Percentiles rank a stretch among this genome's conserved stretches.
Evolutionary conservation across 2,797 vertebrate species (phyloP).

Genomic region (Pangasius sanitwongsei): DNA sequence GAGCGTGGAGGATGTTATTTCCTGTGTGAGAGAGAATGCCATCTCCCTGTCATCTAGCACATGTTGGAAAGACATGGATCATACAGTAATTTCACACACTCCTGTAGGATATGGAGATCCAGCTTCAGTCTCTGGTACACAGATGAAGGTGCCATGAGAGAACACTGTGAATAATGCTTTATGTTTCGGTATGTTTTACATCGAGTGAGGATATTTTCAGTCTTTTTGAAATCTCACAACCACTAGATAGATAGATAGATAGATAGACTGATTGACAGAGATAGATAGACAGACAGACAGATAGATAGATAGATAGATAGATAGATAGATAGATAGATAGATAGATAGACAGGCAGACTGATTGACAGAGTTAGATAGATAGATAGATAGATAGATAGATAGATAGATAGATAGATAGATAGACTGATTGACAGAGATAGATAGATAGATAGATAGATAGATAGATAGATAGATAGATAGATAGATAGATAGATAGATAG

Average conservation of each 20-base stretch:
- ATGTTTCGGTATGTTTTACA: neutral
- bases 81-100: conserved; percentile 6
- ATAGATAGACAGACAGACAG: neutral
- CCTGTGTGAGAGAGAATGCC: conserved; percentile 12
- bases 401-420: neutral
- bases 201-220: neutral
- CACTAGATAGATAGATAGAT: neutral
- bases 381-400: neutral
- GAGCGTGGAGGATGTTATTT: conserved; percentile 20
- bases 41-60: conserved; percentile 24
- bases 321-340: neutral
- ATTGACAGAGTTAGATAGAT: neutral
- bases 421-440: neutral
- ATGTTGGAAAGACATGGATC: conserved; percentile 14
- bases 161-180: neutral
- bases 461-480: neutral
- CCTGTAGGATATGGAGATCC: conserved; percentile 13
- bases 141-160: neutral
- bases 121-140: neutral
- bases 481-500: neutral
- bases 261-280: neutral
- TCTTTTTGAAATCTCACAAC: neutral
- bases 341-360: neutral
- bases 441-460: neutral
- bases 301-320: neutral